A percentile compares a stretch with the other conserved stretches of the same genome.
Conservation (phyloP, 1,140 invertebrate genomes). For the Lepidurus apus region DNA sequence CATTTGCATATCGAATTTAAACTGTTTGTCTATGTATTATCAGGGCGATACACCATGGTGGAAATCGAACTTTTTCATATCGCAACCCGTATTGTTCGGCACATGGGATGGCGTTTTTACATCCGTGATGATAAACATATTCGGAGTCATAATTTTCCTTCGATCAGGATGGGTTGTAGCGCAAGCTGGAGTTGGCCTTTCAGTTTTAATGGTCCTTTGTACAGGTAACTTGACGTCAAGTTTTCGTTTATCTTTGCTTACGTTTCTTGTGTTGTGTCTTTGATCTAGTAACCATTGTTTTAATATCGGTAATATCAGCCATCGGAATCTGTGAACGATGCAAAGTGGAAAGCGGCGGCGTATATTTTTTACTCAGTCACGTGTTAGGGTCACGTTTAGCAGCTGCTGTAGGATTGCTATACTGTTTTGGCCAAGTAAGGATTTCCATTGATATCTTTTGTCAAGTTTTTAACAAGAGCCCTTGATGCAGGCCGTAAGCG, state of each 20-base stretch:
- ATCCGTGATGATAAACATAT: constrained; percentile 89
- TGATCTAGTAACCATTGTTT: constrained; percentile 68
- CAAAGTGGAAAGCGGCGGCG: constrained; percentile 87
- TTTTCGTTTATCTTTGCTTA: constrained; percentile 27
- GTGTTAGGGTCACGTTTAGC: constrained; percentile 88
- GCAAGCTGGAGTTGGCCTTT: constrained; percentile 83
- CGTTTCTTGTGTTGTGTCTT: constrained; percentile 34
- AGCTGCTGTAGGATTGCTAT: constrained; percentile 82
- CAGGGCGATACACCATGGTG: constrained; percentile 78
- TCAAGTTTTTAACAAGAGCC: neutral
- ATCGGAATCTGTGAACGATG: constrained; percentile 94
- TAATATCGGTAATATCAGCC: constrained; percentile 85
- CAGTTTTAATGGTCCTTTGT: constrained; percentile 78
- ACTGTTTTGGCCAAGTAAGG: constrained; percentile 88
- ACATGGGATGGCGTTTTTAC: constrained; percentile 98
- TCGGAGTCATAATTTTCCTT: constrained; percentile 94
- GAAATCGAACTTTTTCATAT: constrained; percentile 89
- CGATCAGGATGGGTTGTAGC: constrained; percentile 95
- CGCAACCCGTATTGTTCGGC: constrained; percentile 88
- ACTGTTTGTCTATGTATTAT: constrained; percentile 39
- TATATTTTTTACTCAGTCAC: constrained; percentile 90
- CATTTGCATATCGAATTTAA: too few relatives aligned
- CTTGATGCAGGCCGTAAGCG: constrained; percentile 75
- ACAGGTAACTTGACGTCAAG: constrained; percentile 56
- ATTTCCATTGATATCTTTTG: neutral